Base-by-base conservation (phyloP, 2,888 invertebrate genomes). In the Oligia fasciuncula region DNA sequence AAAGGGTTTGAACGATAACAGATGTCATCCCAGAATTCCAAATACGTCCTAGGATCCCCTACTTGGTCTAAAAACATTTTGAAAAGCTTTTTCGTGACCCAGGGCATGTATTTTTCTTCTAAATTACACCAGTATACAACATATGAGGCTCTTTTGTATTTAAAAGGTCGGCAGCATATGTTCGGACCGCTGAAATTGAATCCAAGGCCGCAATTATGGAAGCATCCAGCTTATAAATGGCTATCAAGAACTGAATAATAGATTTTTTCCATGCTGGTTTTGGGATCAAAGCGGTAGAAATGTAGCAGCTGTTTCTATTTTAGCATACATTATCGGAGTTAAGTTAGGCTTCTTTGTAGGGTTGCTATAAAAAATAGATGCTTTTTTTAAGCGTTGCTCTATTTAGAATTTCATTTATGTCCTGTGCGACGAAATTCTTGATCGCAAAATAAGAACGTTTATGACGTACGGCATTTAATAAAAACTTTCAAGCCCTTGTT, bases 141-240 rank as follows among this genome's bases (percentile, higher is more conserved):
- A 73, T 77, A 85, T 70, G 62, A 74, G 72, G 62, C 60, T 73
- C 71, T 81, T 80, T 78, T 77, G 72, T 82, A 88, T 86, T 83
- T 87, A 83, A 84, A 82, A 79, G 74, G 46, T 69, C 62, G 71
- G 89, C n/a, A 86, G 70, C 87, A 85, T 77, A 82, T 86, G 88
- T 65, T 71, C 6, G 8, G 72, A 88, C 79, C 84, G 69, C 76
- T 76, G 67, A 77, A 86, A 87, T 86, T 85, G 81, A 82, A 89
- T 86, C 80, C 80, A 73, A 77, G 71, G 84, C 87, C 86, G 86
- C 89, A 87, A 86, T 89, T 76, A 81, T 67, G 71, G 54, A 29
- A 60, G 72, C 65, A 80, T 78, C 73, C 70, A 76, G 81, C 76
- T 86, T 85, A 80, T 86, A 83, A 88, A 85, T 86, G 73, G 40